These are phyloP conservation scores for Menidia menidia DNA, from an alignment of 2,797 vertebrate species.

Conservation along the genomic window DNA sequence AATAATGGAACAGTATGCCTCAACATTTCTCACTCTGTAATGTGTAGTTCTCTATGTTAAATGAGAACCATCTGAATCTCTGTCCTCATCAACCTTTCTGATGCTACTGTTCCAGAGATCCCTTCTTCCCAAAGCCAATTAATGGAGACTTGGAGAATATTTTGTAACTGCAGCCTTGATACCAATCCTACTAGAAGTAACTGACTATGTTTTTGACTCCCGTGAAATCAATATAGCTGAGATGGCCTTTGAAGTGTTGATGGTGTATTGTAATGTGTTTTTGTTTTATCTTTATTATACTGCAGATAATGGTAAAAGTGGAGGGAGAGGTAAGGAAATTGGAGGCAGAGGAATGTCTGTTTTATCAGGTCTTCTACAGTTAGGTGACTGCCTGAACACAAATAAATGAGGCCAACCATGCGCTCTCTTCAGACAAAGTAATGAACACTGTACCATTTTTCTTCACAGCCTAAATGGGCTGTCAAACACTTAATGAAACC, in stretches of 20 bases:
- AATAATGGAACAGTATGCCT: slow-evolving; percentile 69
- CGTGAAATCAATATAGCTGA: slow-evolving; percentile 80
- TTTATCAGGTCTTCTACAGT: slow-evolving; percentile 46
- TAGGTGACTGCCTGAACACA: slow-evolving; percentile 42
- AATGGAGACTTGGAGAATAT: slow-evolving; percentile 79
- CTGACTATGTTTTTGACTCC: slow-evolving; percentile 73
- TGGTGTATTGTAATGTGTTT: slow-evolving; percentile 61
- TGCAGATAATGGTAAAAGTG: slow-evolving; percentile 49
- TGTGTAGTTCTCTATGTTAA: slow-evolving; percentile 72
- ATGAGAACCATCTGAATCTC: slow-evolving; percentile 78
- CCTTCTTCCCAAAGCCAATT: slow-evolving; percentile 82
- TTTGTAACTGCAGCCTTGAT: slow-evolving; percentile 66
- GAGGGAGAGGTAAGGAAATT: slow-evolving; percentile 43
- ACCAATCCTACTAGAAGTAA: slow-evolving; percentile 72
- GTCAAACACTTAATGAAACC: slow-evolving; percentile 61
- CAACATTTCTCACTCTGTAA: slow-evolving; percentile 55
- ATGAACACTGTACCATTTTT: slow-evolving; percentile 70
- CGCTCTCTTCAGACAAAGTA: slow-evolving; percentile 62
- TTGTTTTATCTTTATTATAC: slow-evolving; percentile 75
- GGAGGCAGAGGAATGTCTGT: slow-evolving; percentile 49
- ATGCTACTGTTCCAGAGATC: slow-evolving; percentile 70
- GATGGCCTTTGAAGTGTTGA: slow-evolving; percentile 81
- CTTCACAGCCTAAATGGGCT: slow-evolving; percentile 61
- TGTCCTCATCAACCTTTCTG: slow-evolving; percentile 82
- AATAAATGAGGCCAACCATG: slow-evolving; percentile 68